Percentiles rank a stretch among this genome's conserved stretches.
Evolutionary conservation across 2,113 vertebrate species (phyloP).

Genomic region (Neolamprologus tretocephalus): DNA sequence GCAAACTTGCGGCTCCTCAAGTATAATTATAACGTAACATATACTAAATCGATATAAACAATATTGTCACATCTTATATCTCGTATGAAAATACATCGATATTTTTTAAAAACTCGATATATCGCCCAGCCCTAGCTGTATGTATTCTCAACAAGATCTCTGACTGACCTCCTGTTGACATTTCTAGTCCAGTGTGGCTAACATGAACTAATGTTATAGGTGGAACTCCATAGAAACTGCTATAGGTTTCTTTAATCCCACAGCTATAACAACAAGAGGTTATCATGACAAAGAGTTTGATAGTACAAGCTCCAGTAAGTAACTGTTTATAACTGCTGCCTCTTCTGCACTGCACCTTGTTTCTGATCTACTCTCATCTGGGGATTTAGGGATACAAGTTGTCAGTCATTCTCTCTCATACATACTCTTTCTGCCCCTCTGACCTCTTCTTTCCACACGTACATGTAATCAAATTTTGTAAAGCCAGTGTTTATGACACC

Average conservation of each 20-base stretch:
- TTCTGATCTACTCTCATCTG: not conserved
- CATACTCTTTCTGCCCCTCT: not conserved
- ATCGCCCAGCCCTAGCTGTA: not conserved
- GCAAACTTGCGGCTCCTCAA: not conserved
- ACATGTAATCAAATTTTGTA: not conserved
- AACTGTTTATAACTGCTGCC: not conserved
- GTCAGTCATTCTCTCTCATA: not conserved
- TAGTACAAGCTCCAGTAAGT: not conserved
- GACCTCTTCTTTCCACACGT: not conserved
- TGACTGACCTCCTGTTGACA: not conserved
- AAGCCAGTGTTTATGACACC: slow-evolving; percentile 7
- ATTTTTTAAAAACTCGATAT: not conserved
- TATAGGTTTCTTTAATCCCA: not conserved
- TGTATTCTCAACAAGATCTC: not conserved
- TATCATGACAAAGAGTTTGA: not conserved
- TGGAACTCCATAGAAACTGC: not conserved
- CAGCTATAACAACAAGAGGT: not conserved
- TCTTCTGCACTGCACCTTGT: not conserved
- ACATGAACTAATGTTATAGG: not conserved
- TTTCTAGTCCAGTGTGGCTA: not conserved
- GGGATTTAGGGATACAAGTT: not conserved
- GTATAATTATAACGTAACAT: not conserved
- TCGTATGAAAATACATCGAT: not conserved
- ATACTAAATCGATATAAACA: not conserved
- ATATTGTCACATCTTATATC: not conserved